Evolutionary conservation across 2,797 vertebrate species (phyloP).

Genomic region (Syngnathus acus): DNA sequence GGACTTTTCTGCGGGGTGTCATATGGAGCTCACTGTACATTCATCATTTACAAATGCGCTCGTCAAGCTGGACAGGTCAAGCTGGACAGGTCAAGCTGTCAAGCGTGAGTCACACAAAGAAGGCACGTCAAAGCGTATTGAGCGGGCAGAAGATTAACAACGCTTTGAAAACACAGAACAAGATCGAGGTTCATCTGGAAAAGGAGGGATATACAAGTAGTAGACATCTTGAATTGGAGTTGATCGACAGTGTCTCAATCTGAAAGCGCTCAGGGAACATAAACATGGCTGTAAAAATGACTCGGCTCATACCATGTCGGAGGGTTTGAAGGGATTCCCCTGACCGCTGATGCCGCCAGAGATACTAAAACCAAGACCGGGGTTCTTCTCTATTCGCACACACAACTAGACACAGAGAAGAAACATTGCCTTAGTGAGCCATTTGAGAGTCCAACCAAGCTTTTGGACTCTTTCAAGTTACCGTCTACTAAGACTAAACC

Average conservation of each 20-base stretch:
- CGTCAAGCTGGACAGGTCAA: slow-evolving; percentile 22
- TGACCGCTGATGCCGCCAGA: slow-evolving; percentile 98
- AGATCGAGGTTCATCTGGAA: not conserved
- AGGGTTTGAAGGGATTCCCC: slow-evolving; percentile 99
- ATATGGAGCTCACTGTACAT: slow-evolving; percentile 55
- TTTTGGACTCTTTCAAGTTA: not conserved
- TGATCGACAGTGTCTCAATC: not conserved
- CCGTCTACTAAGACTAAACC: not conserved
- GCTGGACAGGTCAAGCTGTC: slow-evolving; percentile 15
- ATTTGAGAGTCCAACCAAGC: too few species aligned
- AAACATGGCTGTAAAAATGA: not conserved
- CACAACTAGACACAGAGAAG: slow-evolving; percentile 75
- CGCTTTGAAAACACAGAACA: not conserved
- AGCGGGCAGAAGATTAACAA: not conserved
- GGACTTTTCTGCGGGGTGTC: not conserved
- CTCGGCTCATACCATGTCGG: slow-evolving; percentile 87
- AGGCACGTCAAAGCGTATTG: not conserved
- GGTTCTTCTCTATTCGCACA: slow-evolving; percentile 99
- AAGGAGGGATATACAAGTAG: not conserved
- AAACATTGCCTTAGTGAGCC: not conserved
- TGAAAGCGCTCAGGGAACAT: not conserved
- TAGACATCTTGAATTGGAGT: not conserved
- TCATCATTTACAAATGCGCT: slow-evolving; percentile 12
- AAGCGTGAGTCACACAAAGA: slow-evolving; percentile 21
- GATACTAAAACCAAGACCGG: slow-evolving; percentile 98